Base-by-base conservation (phyloP, 2,797 vertebrate species). In the Danionella dracula region DNA sequence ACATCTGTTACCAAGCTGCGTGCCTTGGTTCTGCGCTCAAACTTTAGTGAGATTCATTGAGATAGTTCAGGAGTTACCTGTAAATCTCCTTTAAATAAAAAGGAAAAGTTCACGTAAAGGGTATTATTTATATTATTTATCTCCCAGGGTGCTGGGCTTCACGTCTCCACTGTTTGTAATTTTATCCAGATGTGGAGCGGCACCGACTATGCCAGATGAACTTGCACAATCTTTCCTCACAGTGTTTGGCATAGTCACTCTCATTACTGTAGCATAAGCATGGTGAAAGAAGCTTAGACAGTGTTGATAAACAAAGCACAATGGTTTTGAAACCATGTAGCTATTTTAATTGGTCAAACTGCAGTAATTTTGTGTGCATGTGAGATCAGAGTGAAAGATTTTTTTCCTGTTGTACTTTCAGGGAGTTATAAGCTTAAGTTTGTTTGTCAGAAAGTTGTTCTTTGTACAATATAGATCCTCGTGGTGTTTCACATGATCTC, bases 171-270 rank as follows among this genome's bases (percentile, higher is more conserved):
- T 77, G 82, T 76, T 78, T 71, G 72, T 86, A 89, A 91, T 90
- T 78, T 75, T 87, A 84, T 91, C 88, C 86, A 90, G 90, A 91
- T 91, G 88, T 86, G 49, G 70, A 83, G 64, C 66, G 74, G 10
- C 10, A 46, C 77, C 83, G 70, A 50, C 78, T 54, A 79, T 87
- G 88, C 89, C 87, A 88, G 88, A 87, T 88, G 76, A 85, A 87
- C 88, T 90, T 90, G 80, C 87, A 84, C 88, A 91, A 89, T 86
- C 84, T 68, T 57, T 70, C 75, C 82, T 77, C 70, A 74, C 72
- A 68, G 74, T 79, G 78, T 69, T 82, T 86, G 86, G 86, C 84
- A 87, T 71, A 82, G 81, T 79, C 77, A 66, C 83, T 74, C 81
- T 78, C 71, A 71, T 68, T 80, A 78, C 70, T 19, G 0, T 55